A percentile compares a stretch with the other conserved stretches of the same genome.
These are phyloP conservation scores for Tipula lateralis DNA, from an alignment of 2,888 invertebrate species.

Conservation along the genomic window DNA sequence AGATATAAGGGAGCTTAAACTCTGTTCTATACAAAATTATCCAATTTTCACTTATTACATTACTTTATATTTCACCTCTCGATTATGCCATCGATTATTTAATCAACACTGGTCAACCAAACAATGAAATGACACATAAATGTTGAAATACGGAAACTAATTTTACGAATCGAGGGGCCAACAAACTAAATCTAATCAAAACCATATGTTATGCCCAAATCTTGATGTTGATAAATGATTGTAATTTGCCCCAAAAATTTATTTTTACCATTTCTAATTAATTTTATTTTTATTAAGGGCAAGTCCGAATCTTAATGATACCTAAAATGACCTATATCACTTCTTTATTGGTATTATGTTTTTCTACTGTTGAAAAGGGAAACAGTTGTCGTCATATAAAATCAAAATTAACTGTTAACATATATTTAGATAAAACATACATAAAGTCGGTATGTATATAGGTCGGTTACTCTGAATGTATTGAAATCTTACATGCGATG, in stretches of 20 bases:
- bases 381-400: background rate
- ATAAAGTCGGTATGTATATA: too few relatives aligned
- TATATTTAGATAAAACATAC: too few relatives aligned
- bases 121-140: background rate
- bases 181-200: background rate
- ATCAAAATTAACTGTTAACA: too few relatives aligned
- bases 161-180: background rate
- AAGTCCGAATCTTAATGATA: background rate
- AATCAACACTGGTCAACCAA: too few relatives aligned
- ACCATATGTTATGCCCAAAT: background rate
- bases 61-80: too few relatives aligned
- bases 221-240: background rate
- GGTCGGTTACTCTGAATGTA: too few relatives aligned
- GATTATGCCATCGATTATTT: too few relatives aligned
- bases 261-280: background rate
- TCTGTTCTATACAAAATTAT: too few relatives aligned
- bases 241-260: background rate
- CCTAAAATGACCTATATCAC: background rate
- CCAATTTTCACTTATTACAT: too few relatives aligned
- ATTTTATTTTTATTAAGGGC: background rate
- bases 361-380: background rate
- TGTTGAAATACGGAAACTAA: background rate
- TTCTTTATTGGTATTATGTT: background rate
- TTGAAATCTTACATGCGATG: too few relatives aligned
- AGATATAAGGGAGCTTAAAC: too few relatives aligned